These are phyloP conservation scores for Diorhabda sublineata DNA, from an alignment of 1,140 invertebrate species.

Conservation along the genomic window DNA sequence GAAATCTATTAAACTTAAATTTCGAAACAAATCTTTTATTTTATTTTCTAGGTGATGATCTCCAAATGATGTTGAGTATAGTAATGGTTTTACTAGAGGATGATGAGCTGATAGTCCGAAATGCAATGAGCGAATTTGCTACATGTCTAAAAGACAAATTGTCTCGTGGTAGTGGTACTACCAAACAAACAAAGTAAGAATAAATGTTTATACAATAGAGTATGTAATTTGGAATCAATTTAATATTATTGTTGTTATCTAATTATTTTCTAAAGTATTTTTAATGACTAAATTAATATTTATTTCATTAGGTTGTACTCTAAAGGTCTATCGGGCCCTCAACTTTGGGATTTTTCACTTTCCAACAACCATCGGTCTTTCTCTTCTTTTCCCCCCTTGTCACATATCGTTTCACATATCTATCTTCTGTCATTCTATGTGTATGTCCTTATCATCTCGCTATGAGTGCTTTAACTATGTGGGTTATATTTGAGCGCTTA, in stretches of 20 bases:
- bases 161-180: slow-evolving; percentile 15
- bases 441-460: no score
- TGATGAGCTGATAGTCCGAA: slow-evolving; percentile 37
- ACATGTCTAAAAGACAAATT: slow-evolving; percentile 26
- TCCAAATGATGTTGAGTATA: slow-evolving; percentile 31
- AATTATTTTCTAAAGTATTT: no score
- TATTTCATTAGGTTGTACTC: background rate
- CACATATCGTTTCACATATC: no score
- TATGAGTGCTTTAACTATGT: no score
- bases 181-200: slow-evolving; percentile 28
- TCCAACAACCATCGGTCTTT: background rate
- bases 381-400: background rate
- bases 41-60: slow-evolving; percentile 26
- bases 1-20: no score
- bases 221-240: no score
- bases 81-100: slow-evolving; percentile 40
- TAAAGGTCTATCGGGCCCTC: background rate
- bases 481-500: no score
- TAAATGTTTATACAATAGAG: background rate
- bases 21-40: background rate
- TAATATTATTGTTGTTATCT: no score
- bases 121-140: slow-evolving; percentile 36
- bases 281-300: no score
- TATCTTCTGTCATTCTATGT: no score
- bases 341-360: background rate